Evolutionary conservation across 2,113 vertebrate species (phyloP), one percentile per base, ranked within the genome.

Genomic region (Tragulus kanchil): DNA sequence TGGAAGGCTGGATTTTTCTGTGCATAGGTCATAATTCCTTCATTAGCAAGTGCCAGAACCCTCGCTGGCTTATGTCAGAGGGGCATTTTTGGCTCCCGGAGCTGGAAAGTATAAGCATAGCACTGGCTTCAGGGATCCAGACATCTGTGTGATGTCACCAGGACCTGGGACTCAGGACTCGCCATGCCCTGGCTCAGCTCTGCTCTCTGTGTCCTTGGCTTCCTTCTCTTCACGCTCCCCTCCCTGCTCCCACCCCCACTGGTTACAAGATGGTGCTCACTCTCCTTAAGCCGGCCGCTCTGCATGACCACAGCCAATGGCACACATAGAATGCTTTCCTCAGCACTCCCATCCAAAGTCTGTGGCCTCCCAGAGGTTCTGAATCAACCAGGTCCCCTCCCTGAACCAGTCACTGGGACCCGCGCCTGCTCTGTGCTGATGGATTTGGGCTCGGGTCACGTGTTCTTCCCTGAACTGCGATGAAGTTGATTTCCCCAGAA

Each of bases 1-100:
- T 88, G 19, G 59, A 54, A 84, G 62, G 6, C 31, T 69, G 58
- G 67, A 50, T 69, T 93, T 84, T 89, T 93, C 81, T 89, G 16
- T 31, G 6, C 58, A 8, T 71, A 9, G 67, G 19, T 84, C 73
- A 85, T 85, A 48, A 90, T 69, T 65, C 17, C 64, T 65, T 71
- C 50, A 94, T 52, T 82, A 59, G 65, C 48, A 59, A 56, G 42
- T 86, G 59, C 45, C 64, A 78, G 78, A 84, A 89, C 61, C n/a
- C 61, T 67, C 23, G 3, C 4, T 75, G 25, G 36, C 17, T 89
- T 85, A 17, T 75, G 64, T 59, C 48, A 89, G 69, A 62, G 73
- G 23, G 13, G 19, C 71, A 81, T 31, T 67, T 79, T 62, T 79
- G 90, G 52, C 52, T 95, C 28, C 3, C 1, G 2, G 50, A 28